A percentile compares a stretch with the other conserved stretches of the same genome.
phyloP scores from a whole-genome alignment of 2,888 invertebrate species.

The Tipula unca region DNA sequence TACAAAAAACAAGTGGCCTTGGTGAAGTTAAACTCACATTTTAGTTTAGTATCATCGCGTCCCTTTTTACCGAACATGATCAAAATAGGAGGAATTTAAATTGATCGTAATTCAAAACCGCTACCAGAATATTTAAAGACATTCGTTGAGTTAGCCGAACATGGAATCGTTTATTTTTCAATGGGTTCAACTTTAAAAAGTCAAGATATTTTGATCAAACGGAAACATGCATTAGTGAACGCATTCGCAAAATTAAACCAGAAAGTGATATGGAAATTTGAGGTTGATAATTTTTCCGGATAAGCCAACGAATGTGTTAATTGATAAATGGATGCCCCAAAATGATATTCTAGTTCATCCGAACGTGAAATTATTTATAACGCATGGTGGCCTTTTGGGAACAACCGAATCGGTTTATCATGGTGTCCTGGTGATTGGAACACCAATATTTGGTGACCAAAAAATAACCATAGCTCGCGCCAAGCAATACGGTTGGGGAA shows the following conservation, averaged over 20 bases:
- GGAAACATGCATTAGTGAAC: conserved; percentile 16
- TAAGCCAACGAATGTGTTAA: conserved; percentile 35
- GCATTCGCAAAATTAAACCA: no score
- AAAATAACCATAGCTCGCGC: conserved; percentile 43
- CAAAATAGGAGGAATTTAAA: conserved; percentile 40
- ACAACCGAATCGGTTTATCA: conserved; percentile 43
- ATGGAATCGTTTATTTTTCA: conserved; percentile 45
- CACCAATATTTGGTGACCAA: conserved; percentile 48
- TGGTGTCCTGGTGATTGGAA: conserved; percentile 45
- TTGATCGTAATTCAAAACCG: conserved; percentile 33
- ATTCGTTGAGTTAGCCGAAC: conserved; percentile 39
- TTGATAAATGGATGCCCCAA: conserved; percentile 44
- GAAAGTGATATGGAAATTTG: conserved; percentile 22
- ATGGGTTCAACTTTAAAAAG: no score
- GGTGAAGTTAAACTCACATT: conserved; percentile 37
- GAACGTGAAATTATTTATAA: conserved; percentile 43
- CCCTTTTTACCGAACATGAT: conserved; percentile 40
- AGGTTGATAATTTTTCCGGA: conserved; percentile 30
- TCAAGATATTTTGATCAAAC: conserved; percentile 29
- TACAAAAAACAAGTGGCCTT: conserved; percentile 33
- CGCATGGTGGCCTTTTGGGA: conserved; percentile 44
- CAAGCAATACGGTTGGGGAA: conserved; percentile 39
- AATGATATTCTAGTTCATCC: conserved; percentile 43
- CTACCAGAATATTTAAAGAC: conserved; percentile 36
- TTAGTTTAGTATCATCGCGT: conserved; percentile 34